These are phyloP conservation scores for Plusia festucae DNA, from an alignment of 2,888 invertebrate genomes.

Conservation along the genomic window DNA sequence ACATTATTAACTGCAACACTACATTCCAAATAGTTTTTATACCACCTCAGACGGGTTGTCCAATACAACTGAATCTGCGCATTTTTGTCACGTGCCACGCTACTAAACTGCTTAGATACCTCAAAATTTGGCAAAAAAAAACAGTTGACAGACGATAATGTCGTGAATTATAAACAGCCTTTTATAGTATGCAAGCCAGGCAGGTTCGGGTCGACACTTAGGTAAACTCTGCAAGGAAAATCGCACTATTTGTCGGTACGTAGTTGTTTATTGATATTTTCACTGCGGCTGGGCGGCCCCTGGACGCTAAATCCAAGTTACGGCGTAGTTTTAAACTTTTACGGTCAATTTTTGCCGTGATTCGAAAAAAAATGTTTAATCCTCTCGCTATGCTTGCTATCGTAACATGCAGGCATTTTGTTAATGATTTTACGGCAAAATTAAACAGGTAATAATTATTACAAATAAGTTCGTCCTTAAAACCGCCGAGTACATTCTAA, in stretches of 20 bases:
- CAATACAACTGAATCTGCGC: too few relatives aligned
- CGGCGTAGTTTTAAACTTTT: conserved; percentile 48
- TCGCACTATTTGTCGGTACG: conserved; percentile 69
- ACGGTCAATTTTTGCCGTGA: conserved; percentile 44
- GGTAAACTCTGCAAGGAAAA: conserved; percentile 69
- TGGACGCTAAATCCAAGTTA: conserved; percentile 44
- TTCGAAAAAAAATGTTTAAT: conserved; percentile 27
- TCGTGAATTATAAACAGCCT: conserved; percentile 60
- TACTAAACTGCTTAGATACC: background rate
- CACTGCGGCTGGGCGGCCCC: conserved; percentile 54
- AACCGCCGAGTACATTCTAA: background rate
- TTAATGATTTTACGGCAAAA: background rate
- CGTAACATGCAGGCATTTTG: background rate
- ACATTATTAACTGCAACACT: too few relatives aligned
- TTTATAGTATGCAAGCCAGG: conserved; percentile 49
- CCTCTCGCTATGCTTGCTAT: conserved; percentile 2
- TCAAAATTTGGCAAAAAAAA: background rate
- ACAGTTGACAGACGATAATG: background rate
- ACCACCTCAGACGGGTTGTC: too few relatives aligned
- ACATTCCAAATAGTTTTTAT: too few relatives aligned
- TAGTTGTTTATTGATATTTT: conserved; percentile 76
- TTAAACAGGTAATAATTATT: background rate
- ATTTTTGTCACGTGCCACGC: too few relatives aligned
- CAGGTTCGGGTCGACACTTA: conserved; percentile 64
- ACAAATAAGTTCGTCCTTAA: background rate